Evolutionary conservation across 1,140 invertebrate genomes (phyloP), one percentile per base, ranked within the genome.

Genomic region (Drosophila bifasciata): DNA sequence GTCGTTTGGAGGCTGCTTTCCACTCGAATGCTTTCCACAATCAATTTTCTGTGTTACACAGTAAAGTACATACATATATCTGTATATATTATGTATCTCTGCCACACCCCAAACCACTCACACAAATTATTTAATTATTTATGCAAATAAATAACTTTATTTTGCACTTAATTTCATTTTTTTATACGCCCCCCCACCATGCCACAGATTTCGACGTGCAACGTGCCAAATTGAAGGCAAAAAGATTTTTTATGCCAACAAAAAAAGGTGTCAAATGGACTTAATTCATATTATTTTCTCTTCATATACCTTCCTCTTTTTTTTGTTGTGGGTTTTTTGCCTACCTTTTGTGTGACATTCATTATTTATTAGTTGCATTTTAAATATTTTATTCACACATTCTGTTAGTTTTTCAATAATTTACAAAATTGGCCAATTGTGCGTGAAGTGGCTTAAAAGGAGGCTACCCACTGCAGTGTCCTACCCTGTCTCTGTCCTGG

Each of bases 231-330:
- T 43, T 78, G 49, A 79, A 52, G 39, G n/a, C 16, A 59, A 76
- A 80, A 80, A 76, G 51, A 78, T 67, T 67, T 67, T 71, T 85
- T 63, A 75, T 15, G 64, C 52, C 77, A 73, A 43, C 60, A 74
- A 74, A 86, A 74, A 86, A 85, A 86, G 83, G 81, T 85, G 81
- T 86, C 83, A 81, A 86, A 86, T 78, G 74, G 74, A 86, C 76
- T 85, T 85, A 79, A 79, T 79, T 79, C 70, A 55, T 55, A 69
- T 85, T 76, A 75, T 66, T 36, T 36, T 36, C 32, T 36, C 32
- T 36, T 36, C 43, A 71, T 55, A 48, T 61, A 49, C 13, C 40
- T n/a, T 32, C 21, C 21, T 16, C n/a, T 11, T 28, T 16, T 13
- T 45, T 73, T 62, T 56, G 46, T 46, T 16, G 0, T 39, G 21